Conservation (phyloP, 2,113 vertebrate genomes). For the Ictidomys tridecemlineatus region DNA sequence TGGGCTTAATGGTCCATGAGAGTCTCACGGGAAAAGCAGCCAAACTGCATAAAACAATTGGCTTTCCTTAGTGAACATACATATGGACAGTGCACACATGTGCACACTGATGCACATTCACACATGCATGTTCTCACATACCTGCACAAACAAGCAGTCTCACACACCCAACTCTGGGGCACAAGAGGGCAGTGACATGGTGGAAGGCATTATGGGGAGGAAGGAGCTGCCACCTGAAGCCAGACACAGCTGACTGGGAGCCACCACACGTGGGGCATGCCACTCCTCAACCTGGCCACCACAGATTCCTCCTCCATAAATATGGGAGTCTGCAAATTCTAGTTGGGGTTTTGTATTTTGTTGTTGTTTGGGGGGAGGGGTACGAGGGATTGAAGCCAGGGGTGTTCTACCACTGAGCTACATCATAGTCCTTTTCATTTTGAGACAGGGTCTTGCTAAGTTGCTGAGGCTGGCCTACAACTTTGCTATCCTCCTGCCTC, state of each 20-base stretch:
- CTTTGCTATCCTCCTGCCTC: no score
- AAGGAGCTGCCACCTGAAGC: neutral
- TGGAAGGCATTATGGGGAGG: rapidly evolving
- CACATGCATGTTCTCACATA: rapidly evolving
- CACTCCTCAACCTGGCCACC: neutral
- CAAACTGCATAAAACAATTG: neutral
- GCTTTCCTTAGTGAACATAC: neutral
- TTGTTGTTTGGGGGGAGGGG: no score
- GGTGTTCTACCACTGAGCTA: no score
- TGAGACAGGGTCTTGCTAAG: no score
- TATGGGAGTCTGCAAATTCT: neutral
- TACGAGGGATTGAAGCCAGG: no score
- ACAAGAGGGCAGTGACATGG: rapidly evolving
- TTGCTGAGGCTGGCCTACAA: no score
- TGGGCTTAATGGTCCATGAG: conserved; percentile 40
- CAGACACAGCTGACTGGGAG: rapidly evolving
- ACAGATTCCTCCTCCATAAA: neutral
- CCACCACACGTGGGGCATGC: rapidly evolving
- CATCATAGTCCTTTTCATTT: no score
- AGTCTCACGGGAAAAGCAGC: neutral
- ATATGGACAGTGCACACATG: rapidly evolving
- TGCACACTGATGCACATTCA: rapidly evolving
- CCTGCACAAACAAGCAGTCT: rapidly evolving
- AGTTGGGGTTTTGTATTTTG: no score
- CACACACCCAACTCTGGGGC: neutral